phyloP scores from a whole-genome alignment of 1,140 invertebrate species.

The Drosophila suzukii region DNA sequence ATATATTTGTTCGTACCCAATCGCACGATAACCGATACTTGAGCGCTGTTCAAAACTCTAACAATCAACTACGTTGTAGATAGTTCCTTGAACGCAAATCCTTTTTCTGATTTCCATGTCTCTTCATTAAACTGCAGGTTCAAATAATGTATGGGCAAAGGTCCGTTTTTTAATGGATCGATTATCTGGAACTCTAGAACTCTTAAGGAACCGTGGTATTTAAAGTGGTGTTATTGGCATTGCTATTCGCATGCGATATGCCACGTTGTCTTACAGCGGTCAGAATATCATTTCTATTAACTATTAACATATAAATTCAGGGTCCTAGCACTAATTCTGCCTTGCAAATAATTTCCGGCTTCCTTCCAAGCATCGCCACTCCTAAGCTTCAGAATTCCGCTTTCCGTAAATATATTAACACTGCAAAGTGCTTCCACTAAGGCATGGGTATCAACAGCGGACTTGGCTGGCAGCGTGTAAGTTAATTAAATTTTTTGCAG shows the following conservation, averaged over 20 bases:
- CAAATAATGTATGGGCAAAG: too few species aligned
- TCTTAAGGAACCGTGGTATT: not conserved
- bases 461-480: not conserved
- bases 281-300: not conserved
- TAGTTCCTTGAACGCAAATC: too few species aligned
- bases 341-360: not conserved
- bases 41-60: too few species aligned
- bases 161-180: not conserved
- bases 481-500: too few species aligned
- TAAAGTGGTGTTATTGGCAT: not conserved
- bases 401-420: not conserved
- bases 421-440: constrained; percentile 2
- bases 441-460: not conserved
- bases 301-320: not conserved
- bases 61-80: too few species aligned
- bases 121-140: too few species aligned
- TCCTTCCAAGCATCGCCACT: not conserved
- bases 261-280: not conserved
- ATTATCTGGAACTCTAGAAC: not conserved
- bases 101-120: too few species aligned
- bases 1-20: too few species aligned
- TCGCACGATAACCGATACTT: too few species aligned
- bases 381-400: not conserved
- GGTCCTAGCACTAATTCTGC: too few species aligned
- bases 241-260: not conserved